A percentile compares a stretch with the other conserved stretches of the same genome.
Conservation (phyloP, 2,888 invertebrate species). For the Nebria salina region DNA sequence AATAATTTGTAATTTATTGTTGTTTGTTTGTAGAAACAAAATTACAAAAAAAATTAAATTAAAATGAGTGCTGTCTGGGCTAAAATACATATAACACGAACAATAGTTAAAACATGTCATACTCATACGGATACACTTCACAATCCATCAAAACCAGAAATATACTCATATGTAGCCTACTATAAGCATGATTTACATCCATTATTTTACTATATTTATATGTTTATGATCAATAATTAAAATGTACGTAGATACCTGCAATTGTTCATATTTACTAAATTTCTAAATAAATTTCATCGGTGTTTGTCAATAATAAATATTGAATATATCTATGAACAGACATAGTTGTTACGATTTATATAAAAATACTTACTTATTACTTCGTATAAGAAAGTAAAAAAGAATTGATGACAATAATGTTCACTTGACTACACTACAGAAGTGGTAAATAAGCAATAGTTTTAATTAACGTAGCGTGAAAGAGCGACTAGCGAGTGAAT, state of each 20-base stretch:
- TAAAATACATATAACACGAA: conserved; percentile 29
- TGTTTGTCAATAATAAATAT: too few relatives aligned
- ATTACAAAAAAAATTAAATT: conserved; percentile 33
- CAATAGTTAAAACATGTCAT: conserved; percentile 39
- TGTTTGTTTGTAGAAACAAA: conserved; percentile 24
- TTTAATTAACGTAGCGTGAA: conserved; percentile 3
- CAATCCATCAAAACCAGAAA: conserved; percentile 24
- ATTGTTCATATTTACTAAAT: too few relatives aligned
- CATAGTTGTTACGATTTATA: too few relatives aligned
- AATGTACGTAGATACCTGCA: not conserved
- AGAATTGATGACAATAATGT: too few relatives aligned
- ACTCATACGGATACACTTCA: conserved; percentile 26
- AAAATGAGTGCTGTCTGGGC: conserved; percentile 28
- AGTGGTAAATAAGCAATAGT: not conserved
- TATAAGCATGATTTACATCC: too few relatives aligned
- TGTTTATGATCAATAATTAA: not conserved
- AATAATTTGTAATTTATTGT: conserved; percentile 40
- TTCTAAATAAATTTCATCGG: too few relatives aligned
- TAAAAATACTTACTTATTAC: too few relatives aligned
- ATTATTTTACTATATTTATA: not conserved
- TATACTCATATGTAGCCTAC: not conserved
- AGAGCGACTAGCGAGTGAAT: not conserved
- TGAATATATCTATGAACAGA: too few relatives aligned
- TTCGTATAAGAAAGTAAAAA: too few relatives aligned
- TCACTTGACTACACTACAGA: not conserved